Evolutionary conservation across 2,113 vertebrate genomes (phyloP).

Genomic region (Tylochromis polylepis): DNA sequence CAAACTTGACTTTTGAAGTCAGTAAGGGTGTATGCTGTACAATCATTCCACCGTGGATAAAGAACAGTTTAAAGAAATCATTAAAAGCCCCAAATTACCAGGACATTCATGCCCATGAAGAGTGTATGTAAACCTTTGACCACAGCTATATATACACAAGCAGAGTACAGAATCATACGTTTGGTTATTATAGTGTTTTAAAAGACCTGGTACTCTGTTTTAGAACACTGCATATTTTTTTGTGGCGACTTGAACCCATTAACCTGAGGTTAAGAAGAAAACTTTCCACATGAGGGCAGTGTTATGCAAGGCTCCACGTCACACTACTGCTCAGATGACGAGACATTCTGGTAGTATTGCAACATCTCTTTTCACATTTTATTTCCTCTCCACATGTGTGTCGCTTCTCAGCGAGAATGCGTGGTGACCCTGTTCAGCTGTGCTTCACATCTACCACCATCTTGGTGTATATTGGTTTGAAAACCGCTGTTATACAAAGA

Average conservation of each 20-base stretch:
- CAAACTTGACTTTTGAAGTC: neutral
- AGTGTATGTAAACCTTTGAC: neutral
- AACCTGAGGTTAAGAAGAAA: neutral
- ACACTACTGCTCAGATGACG: accelerated
- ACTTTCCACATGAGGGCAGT: neutral
- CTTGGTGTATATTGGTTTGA: neutral
- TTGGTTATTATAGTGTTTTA: neutral
- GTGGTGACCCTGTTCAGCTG: neutral
- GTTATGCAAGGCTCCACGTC: neutral
- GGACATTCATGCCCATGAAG: neutral
- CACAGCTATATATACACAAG: neutral
- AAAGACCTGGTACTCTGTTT: neutral
- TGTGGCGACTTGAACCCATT: neutral
- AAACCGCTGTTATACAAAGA: neutral
- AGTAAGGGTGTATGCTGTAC: neutral
- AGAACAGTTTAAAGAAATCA: neutral
- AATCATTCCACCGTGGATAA: neutral
- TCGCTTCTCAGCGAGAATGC: neutral
- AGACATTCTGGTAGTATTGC: neutral
- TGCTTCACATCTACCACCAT: neutral
- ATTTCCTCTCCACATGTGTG: neutral
- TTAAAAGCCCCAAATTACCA: neutral
- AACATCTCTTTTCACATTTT: neutral
- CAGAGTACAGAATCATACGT: neutral
- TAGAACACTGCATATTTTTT: neutral